Conservation (phyloP, 1,140 invertebrate species). For the Metaphire vulgaris region DNA sequence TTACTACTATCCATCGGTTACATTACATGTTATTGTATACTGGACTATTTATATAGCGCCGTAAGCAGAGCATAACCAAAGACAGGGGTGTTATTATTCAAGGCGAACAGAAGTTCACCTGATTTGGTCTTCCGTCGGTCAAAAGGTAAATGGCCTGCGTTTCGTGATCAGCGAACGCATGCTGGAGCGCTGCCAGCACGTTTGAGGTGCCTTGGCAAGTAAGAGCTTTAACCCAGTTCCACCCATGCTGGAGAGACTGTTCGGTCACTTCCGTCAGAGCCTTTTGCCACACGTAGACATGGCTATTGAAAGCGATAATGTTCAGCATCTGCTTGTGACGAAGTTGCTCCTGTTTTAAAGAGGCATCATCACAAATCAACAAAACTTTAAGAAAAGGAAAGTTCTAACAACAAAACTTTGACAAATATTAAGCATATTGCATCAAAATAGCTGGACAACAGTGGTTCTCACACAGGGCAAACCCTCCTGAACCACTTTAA, state of each 20-base stretch:
- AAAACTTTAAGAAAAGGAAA: background rate
- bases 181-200: constrained; percentile 46
- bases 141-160: constrained; percentile 51
- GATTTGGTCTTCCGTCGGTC: constrained; percentile 51
- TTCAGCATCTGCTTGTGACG: constrained; percentile 51
- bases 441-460: too few relatives aligned
- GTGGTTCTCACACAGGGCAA: too few relatives aligned
- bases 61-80: too few relatives aligned
- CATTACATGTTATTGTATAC: too few relatives aligned
- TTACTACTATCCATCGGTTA: too few relatives aligned
- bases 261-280: constrained; percentile 48
- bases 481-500: too few relatives aligned
- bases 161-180: constrained; percentile 45
- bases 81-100: too few relatives aligned
- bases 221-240: constrained; percentile 50
- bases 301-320: constrained; percentile 47
- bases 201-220: constrained; percentile 51
- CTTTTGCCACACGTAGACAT: constrained; percentile 45
- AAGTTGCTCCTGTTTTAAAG: constrained; percentile 47
- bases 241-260: constrained; percentile 42
- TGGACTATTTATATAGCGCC: too few relatives aligned
- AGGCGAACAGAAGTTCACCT: too few relatives aligned
- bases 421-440: too few relatives aligned
- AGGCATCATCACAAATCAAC: too few relatives aligned
- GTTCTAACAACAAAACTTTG: too few relatives aligned